Evolutionary conservation across 2,888 invertebrate genomes (phyloP).

Genomic region (Drosophila nigricruria): DNA sequence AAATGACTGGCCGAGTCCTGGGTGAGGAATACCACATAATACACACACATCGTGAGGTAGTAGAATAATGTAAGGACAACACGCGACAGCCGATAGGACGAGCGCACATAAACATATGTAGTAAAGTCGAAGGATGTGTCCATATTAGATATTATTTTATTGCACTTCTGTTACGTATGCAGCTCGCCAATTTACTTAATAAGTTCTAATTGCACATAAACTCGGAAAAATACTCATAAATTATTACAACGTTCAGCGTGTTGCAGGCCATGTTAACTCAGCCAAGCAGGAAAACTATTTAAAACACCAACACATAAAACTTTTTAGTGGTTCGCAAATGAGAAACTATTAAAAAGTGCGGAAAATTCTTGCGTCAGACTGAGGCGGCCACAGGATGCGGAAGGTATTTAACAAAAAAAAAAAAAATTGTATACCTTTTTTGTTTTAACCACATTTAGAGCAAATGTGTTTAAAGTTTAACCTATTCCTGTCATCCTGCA

Average conservation of each 20-base stretch:
- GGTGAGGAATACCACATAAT: constrained; percentile 34
- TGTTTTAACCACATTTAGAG: constrained; percentile 15
- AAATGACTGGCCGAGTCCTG: constrained; percentile 12
- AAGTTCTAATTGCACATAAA: constrained; percentile 23
- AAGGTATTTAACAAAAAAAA: neutral
- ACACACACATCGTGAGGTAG: constrained; percentile 39
- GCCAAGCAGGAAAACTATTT: constrained; percentile 58
- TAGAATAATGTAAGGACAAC: constrained; percentile 41
- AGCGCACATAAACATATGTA: constrained; percentile 10
- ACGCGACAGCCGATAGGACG: constrained; percentile 34
- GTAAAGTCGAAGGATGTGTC: constrained; percentile 1
- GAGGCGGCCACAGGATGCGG: neutral
- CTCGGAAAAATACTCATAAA: constrained; percentile 24
- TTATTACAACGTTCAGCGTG: constrained; percentile 23
- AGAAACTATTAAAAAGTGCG: constrained; percentile 73
- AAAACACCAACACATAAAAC: constrained; percentile 56
- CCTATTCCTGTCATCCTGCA: constrained; percentile 26
- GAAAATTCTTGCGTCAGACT: constrained; percentile 47
- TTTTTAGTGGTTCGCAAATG: constrained; percentile 68
- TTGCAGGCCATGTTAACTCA: constrained; percentile 7
- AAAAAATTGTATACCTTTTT: neutral
- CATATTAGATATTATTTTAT: constrained; percentile 8
- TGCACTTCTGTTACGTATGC: neutral
- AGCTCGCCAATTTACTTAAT: constrained; percentile 9
- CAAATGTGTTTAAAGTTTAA: constrained; percentile 39